Evolutionary conservation across 2,888 invertebrate species (phyloP).

Genomic region (Agrotis exclamationis): DNA sequence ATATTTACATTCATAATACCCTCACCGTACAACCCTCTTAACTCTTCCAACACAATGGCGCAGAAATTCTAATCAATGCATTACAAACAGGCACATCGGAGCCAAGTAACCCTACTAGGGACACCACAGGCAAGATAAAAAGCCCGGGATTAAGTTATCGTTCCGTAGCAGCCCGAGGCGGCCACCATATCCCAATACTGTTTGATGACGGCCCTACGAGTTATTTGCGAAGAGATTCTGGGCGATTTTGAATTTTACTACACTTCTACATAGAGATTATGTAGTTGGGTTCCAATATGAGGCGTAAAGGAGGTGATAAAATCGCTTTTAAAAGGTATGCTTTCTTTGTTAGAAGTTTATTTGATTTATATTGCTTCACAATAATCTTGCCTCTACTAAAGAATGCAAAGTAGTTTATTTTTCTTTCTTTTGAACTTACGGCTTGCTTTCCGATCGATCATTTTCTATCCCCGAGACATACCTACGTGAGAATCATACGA

Average conservation of each 20-base stretch:
- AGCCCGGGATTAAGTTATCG: constrained; percentile 80
- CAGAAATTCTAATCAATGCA: constrained; percentile 64
- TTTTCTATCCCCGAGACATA: constrained; percentile 26
- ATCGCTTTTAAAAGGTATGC: constrained; percentile 17
- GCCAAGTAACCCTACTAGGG: constrained; percentile 55
- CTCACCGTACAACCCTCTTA: constrained; percentile 50
- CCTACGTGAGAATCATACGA: constrained; percentile 40
- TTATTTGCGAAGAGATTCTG: constrained; percentile 63
- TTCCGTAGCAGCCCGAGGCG: constrained; percentile 65
- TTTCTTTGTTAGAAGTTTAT: constrained; percentile 9
- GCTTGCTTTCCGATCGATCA: constrained; percentile 23
- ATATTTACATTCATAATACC: constrained; percentile 64
- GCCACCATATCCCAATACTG: constrained; percentile 67
- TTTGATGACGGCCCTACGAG: constrained; percentile 68
- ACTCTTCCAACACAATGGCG: constrained; percentile 53
- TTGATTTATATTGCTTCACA: constrained; percentile 6
- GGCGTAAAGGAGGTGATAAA: constrained; percentile 38
- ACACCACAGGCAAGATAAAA: constrained; percentile 72
- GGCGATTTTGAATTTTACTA: constrained; percentile 62
- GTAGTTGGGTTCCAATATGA: constrained; percentile 41
- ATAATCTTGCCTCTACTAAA: not conserved
- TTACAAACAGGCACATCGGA: constrained; percentile 62
- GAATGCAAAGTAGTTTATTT: not conserved
- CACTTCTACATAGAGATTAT: constrained; percentile 46
- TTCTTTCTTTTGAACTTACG: not conserved